Conservation (phyloP, 2,888 invertebrate species). For the Seira sanloemensis region DNA sequence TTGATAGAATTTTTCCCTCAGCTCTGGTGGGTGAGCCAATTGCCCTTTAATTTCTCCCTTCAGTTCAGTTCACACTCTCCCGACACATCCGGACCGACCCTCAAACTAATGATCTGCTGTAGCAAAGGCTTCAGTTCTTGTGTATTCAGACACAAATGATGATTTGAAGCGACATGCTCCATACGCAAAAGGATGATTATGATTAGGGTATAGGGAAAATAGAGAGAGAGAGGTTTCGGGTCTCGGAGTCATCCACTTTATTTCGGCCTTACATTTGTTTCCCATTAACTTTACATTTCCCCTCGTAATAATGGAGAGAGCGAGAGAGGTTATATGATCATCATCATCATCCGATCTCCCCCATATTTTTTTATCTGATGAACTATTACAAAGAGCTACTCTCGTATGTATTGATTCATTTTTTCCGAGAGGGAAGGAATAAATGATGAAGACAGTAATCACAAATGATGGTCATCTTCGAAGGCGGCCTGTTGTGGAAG, state of each 20-base stretch:
- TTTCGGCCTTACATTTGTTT: constrained; percentile 42
- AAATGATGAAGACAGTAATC: constrained; percentile 52
- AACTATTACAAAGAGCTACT: constrained; percentile 34
- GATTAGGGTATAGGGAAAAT: constrained; percentile 44
- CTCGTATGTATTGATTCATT: constrained; percentile 19
- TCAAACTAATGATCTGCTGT: not conserved
- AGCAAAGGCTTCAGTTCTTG: not conserved
- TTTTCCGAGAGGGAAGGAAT: constrained; percentile 25
- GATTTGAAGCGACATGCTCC: constrained; percentile 71
- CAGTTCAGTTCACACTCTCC: not conserved
- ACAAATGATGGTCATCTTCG: constrained; percentile 19
- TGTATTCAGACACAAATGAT: constrained; percentile 71
- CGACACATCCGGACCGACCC: not conserved
- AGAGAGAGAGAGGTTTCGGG: constrained; percentile 26
- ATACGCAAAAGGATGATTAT: constrained; percentile 41
- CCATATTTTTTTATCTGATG: constrained; percentile 34
- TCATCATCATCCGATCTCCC: constrained; percentile 1
- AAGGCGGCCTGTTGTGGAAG: constrained; percentile 50
- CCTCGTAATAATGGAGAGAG: constrained; percentile 61
- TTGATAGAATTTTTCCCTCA: not conserved
- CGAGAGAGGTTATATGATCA: constrained; percentile 19
- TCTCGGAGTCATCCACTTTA: constrained; percentile 26
- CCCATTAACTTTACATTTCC: constrained; percentile 64
- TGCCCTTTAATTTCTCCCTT: not conserved
- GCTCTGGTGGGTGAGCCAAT: not conserved